Evolutionary conservation across 2,797 vertebrate genomes (phyloP), one percentile per base, ranked within the genome.

Genomic region (Onychomys torridus): DNA sequence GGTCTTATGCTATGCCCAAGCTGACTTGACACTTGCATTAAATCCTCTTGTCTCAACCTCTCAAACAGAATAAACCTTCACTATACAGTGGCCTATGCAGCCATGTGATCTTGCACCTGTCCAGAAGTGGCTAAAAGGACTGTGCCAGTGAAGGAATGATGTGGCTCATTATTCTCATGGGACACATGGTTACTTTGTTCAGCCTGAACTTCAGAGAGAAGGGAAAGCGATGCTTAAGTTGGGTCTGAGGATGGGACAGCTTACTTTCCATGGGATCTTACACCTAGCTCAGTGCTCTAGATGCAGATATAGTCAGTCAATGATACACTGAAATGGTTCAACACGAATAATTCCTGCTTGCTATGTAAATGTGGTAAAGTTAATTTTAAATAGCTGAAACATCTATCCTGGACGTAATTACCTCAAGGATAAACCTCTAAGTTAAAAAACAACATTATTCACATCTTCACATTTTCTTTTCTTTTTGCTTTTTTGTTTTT

Each of bases 361-460:
- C 86, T 94, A 77, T 55, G 67, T 67, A 79, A 95, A 57, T 46
- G 37, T 76, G 49, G 46, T 46, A 65, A 94, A 65, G 46, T 95
- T 77, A 76, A 52, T 93, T 87, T 95, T 84, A 84, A 34, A 81
- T 34, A 81, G 89, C 67, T 92, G 78, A 92, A 75, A 87, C 61
- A 96, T 37, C 29, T 91, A 79, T 63, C n/a, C 32, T 96, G 87
- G 63, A 96, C 79, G 16, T 12, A 61, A 40, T 84, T 79, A 97
- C 43, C 95, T 96, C 63, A 96, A 93, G 75, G 78, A 96, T 86
- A 91, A 83, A 87, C 76, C 73, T 97, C 96, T 37, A 95, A 97
- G 81, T 86, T 0, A 83, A 93, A 95, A 92, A 92, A 23, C 65
- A 91, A 87, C 32, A 37, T 86, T 49, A 85, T 55, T 96, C 12